These are phyloP conservation scores for Marisa cornuarietis DNA, from an alignment of 1,140 invertebrate genomes.

Conservation along the genomic window DNA sequence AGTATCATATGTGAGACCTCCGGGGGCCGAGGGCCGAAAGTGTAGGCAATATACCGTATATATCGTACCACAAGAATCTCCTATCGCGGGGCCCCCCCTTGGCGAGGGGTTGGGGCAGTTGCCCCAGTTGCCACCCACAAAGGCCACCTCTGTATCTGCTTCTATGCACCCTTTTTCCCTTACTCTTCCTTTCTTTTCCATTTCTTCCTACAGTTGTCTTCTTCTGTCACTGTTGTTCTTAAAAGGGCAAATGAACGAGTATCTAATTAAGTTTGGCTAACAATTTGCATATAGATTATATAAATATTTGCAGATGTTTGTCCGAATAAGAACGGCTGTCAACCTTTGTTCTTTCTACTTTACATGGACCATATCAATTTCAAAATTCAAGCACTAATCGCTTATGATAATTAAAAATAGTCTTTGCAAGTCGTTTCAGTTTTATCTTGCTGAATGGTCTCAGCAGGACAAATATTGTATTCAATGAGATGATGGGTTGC, in stretches of 20 bases:
- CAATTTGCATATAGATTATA: too few species aligned
- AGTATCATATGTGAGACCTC: too few species aligned
- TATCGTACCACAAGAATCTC: too few species aligned
- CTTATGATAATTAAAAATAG: neutral
- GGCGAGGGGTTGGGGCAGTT: too few species aligned
- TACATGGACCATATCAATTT: neutral
- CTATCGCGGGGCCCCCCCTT: too few species aligned
- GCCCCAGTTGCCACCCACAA: too few species aligned
- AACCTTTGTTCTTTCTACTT: neutral
- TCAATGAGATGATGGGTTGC: neutral
- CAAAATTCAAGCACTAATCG: neutral
- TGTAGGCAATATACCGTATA: too few species aligned
- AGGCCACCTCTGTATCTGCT: too few species aligned
- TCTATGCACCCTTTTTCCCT: too few species aligned
- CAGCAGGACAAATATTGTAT: neutral
- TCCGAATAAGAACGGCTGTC: neutral
- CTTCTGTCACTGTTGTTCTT: neutral
- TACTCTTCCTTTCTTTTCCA: neutral
- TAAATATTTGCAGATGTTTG: too few species aligned
- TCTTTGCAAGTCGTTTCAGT: neutral
- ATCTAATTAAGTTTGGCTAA: neutral
- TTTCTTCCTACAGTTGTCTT: neutral
- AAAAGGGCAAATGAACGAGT: neutral
- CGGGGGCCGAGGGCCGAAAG: too few species aligned
- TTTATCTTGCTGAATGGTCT: neutral